Conservation (phyloP, 2,888 invertebrate genomes). For the Buathra laborator region DNA sequence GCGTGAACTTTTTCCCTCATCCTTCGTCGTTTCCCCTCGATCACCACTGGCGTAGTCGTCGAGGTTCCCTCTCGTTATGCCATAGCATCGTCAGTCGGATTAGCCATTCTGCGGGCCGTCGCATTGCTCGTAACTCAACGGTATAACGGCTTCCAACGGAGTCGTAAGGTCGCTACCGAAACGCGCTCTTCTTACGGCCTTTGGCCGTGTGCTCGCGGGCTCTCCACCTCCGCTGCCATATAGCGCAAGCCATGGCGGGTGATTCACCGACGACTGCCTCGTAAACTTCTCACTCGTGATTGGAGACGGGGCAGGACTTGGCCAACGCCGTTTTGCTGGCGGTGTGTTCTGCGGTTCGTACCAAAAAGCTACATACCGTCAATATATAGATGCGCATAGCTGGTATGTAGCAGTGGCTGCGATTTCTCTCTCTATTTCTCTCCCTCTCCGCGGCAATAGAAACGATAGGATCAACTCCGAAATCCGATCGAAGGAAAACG, state of each 20-base stretch:
- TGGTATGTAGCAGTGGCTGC: constrained; percentile 3
- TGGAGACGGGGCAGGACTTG: constrained; percentile 57
- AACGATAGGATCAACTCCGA: constrained; percentile 19
- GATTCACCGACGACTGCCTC: constrained; percentile 69
- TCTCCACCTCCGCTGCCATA: neutral
- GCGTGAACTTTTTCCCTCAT: neutral
- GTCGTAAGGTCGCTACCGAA: constrained; percentile 58
- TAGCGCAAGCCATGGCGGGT: constrained; percentile 22
- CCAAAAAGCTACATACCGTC: neutral
- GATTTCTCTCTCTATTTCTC: constrained; percentile 1
- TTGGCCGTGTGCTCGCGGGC: constrained; percentile 8
- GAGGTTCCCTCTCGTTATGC: constrained; percentile 19
- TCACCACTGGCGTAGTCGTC: neutral
- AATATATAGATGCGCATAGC: neutral
- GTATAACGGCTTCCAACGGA: constrained; percentile 48
- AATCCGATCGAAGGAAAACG: constrained; percentile 46
- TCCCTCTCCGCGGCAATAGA: neutral
- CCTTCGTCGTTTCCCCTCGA: neutral
- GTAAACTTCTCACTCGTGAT: constrained; percentile 71
- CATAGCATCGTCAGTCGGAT: constrained; percentile 60
- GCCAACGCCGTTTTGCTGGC: constrained; percentile 48
- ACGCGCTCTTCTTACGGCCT: constrained; percentile 57
- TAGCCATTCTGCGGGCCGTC: constrained; percentile 58
- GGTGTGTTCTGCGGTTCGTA: constrained; percentile 11
- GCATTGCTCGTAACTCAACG: constrained; percentile 59